phyloP scores from a whole-genome alignment of 2,113 vertebrate species.

The Guaruba guarouba region DNA sequence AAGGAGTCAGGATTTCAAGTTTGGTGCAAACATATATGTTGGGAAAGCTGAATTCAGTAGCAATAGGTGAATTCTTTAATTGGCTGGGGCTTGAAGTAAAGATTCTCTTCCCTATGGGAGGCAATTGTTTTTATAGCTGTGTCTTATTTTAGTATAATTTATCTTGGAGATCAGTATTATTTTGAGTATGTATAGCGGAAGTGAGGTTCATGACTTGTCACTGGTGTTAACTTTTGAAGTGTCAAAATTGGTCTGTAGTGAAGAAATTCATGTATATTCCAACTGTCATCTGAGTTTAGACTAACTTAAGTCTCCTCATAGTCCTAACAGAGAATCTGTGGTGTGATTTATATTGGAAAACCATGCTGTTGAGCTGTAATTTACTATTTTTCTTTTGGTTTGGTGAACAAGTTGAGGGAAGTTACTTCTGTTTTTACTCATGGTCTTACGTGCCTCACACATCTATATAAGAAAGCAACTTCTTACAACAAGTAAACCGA shows the following conservation, averaged over 20 bases:
- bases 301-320: background rate
- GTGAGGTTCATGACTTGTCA: background rate
- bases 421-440: background rate
- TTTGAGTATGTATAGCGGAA: background rate
- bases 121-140: background rate
- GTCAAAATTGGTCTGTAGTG: background rate
- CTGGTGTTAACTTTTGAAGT: background rate
- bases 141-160: background rate
- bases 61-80: background rate
- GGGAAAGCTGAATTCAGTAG: background rate
- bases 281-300: background rate
- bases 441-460: background rate
- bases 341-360: background rate
- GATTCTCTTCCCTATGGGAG: background rate
- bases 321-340: background rate
- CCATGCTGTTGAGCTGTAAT: background rate
- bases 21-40: rapidly evolving
- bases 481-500: background rate
- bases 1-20: background rate
- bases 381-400: background rate
- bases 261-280: background rate
- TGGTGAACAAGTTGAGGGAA: background rate
- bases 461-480: background rate
- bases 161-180: background rate
- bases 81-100: background rate